Percentiles rank a stretch among this genome's conserved stretches.
Evolutionary conservation across 2,888 invertebrate genomes (phyloP).

Genomic region (Drosophila vallismaia): DNA sequence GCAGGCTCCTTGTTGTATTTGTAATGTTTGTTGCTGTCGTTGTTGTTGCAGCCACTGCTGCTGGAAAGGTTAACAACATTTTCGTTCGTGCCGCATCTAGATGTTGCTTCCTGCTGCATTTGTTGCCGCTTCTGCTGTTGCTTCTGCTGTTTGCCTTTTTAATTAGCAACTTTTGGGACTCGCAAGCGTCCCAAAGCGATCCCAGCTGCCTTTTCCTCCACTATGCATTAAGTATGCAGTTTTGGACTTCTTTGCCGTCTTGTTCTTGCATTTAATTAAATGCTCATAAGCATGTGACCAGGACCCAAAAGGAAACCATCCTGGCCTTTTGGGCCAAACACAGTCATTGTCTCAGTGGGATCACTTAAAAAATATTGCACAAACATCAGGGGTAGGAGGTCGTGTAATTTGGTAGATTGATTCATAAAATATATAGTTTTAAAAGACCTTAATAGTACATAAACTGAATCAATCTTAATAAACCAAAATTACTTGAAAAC

Average conservation of each 20-base stretch:
- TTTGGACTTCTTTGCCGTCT: conserved; percentile 52
- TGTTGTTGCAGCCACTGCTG: conserved; percentile 52
- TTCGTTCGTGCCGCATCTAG: conserved; percentile 78
- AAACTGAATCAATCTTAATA: background rate
- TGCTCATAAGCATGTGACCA: conserved; percentile 77
- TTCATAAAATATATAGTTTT: background rate
- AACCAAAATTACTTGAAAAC: background rate
- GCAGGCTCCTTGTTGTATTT: conserved; percentile 26
- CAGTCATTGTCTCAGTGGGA: conserved; percentile 64
- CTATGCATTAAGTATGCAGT: conserved; percentile 71
- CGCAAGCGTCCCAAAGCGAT: conserved; percentile 64
- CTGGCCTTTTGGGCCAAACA: conserved; percentile 50
- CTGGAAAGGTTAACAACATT: conserved; percentile 78
- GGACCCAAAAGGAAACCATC: conserved; percentile 39
- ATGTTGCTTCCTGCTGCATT: conserved; percentile 73
- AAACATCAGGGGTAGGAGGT: background rate
- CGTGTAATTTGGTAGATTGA: background rate
- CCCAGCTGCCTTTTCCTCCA: conserved; percentile 52
- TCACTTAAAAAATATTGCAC: conserved; percentile 28
- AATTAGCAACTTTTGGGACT: conserved; percentile 79
- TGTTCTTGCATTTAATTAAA: conserved; percentile 80
- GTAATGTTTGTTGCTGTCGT: conserved; percentile 44
- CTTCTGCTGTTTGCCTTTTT: conserved; percentile 73
- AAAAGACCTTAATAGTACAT: background rate
- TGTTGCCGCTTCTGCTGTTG: conserved; percentile 44